These are phyloP conservation scores for Denticeps clupeoides DNA, from an alignment of 2,797 vertebrate species.

Conservation along the genomic window DNA sequence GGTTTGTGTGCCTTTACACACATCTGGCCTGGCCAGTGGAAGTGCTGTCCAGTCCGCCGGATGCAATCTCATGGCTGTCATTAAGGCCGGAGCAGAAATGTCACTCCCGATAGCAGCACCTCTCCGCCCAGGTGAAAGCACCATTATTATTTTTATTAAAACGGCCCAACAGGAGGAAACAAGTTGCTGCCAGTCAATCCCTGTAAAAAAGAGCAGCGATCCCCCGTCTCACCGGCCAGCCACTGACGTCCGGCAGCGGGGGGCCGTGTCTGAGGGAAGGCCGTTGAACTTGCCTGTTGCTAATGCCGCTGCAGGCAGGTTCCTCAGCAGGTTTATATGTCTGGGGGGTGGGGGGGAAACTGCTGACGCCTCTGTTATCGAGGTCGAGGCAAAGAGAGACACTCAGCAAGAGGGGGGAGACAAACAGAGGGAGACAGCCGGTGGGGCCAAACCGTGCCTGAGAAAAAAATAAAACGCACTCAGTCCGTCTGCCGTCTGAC, in stretches of 20 bases:
- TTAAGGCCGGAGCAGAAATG: too few species aligned
- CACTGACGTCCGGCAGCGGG: too few species aligned
- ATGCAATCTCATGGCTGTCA: too few species aligned
- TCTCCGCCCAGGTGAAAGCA: too few species aligned
- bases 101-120: too few species aligned
- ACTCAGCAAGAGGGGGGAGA: background rate
- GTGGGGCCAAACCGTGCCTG: background rate
- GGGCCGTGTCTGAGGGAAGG: constrained; percentile 27
- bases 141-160: too few species aligned
- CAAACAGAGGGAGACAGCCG: background rate
- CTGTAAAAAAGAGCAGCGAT: constrained; percentile 27
- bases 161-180: too few species aligned
- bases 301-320: constrained; percentile 25
- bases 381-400: constrained; percentile 6
- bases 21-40: too few species aligned
- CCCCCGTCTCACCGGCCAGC: too few species aligned
- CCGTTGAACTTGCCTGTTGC: constrained; percentile 35
- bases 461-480: background rate
- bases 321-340: too few species aligned
- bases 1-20: too few species aligned
- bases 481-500: background rate
- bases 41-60: too few species aligned
- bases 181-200: constrained; percentile 36
- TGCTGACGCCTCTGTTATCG: constrained; percentile 1
- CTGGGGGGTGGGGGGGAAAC: constrained; percentile 1